Percentiles rank a stretch among this genome's conserved stretches.
phyloP scores from a whole-genome alignment of 1,140 invertebrate genomes.

The Nebria ingens region DNA sequence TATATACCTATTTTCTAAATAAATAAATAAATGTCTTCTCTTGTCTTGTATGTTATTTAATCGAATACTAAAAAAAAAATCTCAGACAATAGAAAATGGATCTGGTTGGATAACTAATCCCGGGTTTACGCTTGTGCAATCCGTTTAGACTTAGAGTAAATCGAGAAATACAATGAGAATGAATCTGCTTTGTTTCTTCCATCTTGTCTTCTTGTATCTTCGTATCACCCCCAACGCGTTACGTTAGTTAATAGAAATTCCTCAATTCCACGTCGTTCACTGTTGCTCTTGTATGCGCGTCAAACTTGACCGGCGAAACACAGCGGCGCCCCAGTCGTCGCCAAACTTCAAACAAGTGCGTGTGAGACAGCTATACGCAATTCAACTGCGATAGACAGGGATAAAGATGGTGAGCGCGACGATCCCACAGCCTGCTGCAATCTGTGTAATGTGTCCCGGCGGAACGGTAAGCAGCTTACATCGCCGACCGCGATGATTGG shows the following conservation, averaged over 20 bases:
- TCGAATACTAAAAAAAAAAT: too few species aligned
- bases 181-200: too few species aligned
- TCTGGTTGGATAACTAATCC: too few species aligned
- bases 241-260: constrained; percentile 9
- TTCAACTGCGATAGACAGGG: constrained; percentile 4
- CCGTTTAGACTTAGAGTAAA: too few species aligned
- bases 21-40: too few species aligned
- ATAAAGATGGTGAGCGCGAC: background rate
- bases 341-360: background rate
- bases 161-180: too few species aligned
- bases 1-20: too few species aligned
- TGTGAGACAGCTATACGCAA: background rate
- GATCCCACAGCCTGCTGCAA: constrained; percentile 17
- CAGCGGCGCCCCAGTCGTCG: background rate
- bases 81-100: too few species aligned
- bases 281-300: background rate
- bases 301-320: background rate
- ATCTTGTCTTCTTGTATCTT: too few species aligned
- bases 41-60: too few species aligned
- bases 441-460: constrained; percentile 20
- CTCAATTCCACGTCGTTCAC: background rate
- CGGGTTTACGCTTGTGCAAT: too few species aligned
- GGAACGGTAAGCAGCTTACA: constrained; percentile 21
- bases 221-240: too few species aligned
- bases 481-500: constrained; percentile 4